Evolutionary conservation across 1,140 invertebrate species (phyloP), one percentile per base, ranked within the genome.

Genomic region (Ceratitis capitata): DNA sequence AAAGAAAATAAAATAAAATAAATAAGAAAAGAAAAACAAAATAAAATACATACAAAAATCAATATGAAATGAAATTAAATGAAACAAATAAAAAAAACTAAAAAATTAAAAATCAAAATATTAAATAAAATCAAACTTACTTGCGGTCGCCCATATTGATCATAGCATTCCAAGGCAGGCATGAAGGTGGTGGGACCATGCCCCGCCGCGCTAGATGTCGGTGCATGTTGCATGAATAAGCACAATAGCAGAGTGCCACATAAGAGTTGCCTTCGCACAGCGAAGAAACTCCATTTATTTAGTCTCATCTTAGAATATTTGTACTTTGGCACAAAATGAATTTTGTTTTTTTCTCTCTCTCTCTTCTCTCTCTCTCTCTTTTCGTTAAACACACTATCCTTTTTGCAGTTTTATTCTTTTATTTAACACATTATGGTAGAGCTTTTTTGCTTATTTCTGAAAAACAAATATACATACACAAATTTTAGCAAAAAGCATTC

Each of bases 131-230:
- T 23, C 5, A n/a, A 39, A 53, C 88, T 90, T 87, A 92, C 91
- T 88, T 92, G 91, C 10, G 91, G 91, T 84, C 89, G 86, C 45
- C 89, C 88, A 49, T 92, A 92, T 26, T 88, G 88, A 88, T 92
- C 91, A 85, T 92, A 91, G 86, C 91, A 92, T 84, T 92, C 91
- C 84, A 92, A 86, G 3, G 91, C 89, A n/a, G 91, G 91, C 88
- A 92, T 87, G 82, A 89, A 92, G 61, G 89, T 89, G 45, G 82
- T 82, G 83, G 84, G 42, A 83, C 85, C 83, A 49, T 86, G 84
- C 26, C 51, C 82, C 45, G 42, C 78, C n/a, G 58, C 86, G 47
- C 53, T 61, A 49, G 86, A 45, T 39, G 85, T 51, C 64, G 78
- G 78, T 16, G 85, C 85, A 83, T 85, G 47, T 82, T 85, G 42